Evolutionary conservation across 1,140 invertebrate species (phyloP), one percentile per base, ranked within the genome.

Genomic region (Drosophila nigromelanica): DNA sequence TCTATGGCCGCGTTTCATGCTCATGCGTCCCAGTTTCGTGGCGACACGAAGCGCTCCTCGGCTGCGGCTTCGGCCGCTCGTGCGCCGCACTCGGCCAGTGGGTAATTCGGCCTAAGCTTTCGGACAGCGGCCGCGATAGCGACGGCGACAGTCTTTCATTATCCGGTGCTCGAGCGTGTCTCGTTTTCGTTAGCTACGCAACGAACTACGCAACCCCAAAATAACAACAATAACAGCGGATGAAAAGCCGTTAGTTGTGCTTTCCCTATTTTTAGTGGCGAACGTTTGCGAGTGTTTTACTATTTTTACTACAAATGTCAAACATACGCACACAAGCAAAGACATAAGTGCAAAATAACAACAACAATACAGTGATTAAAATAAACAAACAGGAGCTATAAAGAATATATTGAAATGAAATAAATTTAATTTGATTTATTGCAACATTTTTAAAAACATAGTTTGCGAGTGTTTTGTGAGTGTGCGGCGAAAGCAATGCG

Each of bases 121-220:
- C 75, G 79, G 62, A 48, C 40, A 27, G 21, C 42, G 58, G 52
- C 45, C 1, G 30, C 50, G 27, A 33, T 59, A 59, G 21, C 35
- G 43, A 21, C 33, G 43, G 62, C 67, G 52, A 76, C 73, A 86
- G 82, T 86, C 82, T 86, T 87, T 87, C 78, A 81, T 82, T 86
- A 78, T 81, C 82, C 78, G 82, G 82, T 76, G 82, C 54, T 52
- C 68, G 72, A 87, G 83, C 72, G 68, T 82, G 82, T 82, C 67
- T 70, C 82, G 79, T 66, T 87, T 76, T 73, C 76, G 62, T 82
- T 62, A 61, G 14, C 11, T 56, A 64, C 59, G 67, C 66, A 70
- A 24, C 66, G 30, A 70, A 70, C 51, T 52, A 70, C 72, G 63
- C 69, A 69, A 55, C 55, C 55, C 15, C n/a, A 67, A 27, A 50